phyloP scores from a whole-genome alignment of 1,140 invertebrate genomes.

The Coptotermes formosanus region DNA sequence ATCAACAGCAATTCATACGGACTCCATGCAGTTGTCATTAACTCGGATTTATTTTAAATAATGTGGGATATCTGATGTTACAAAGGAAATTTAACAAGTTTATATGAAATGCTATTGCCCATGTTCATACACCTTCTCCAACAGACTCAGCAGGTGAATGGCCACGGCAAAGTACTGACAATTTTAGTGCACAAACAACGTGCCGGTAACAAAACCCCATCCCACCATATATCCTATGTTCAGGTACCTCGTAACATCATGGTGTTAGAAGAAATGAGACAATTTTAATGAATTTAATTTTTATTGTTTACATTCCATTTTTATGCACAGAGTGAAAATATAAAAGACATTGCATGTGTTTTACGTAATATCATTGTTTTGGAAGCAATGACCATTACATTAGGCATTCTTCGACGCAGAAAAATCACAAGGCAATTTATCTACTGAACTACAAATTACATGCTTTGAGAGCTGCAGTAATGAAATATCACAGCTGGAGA shows the following conservation, averaged over 20 bases:
- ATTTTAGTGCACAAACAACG: no score
- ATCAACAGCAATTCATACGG: no score
- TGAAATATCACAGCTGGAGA: slow-evolving; percentile 6
- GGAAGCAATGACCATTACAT: neutral
- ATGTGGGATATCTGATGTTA: no score
- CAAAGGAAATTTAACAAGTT: no score
- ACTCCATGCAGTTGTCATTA: no score
- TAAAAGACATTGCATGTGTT: neutral
- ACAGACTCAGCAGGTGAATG: no score
- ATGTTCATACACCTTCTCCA: no score
- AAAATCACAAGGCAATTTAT: neutral
- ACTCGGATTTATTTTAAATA: no score
- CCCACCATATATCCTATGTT: no score
- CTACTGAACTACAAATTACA: neutral
- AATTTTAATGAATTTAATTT: neutral
- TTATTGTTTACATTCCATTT: slow-evolving; percentile 5
- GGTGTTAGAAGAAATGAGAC: neutral
- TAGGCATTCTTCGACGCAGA: neutral
- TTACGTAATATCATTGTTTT: neutral
- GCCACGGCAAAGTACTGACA: no score
- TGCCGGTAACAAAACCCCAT: no score
- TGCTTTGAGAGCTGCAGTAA: neutral
- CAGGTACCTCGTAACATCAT: neutral
- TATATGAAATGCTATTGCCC: no score
- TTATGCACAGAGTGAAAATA: neutral